Percentiles rank a stretch among this genome's conserved stretches.
These are phyloP conservation scores for Andrena marginata DNA, from an alignment of 2,888 invertebrate species.

Conservation along the genomic window DNA sequence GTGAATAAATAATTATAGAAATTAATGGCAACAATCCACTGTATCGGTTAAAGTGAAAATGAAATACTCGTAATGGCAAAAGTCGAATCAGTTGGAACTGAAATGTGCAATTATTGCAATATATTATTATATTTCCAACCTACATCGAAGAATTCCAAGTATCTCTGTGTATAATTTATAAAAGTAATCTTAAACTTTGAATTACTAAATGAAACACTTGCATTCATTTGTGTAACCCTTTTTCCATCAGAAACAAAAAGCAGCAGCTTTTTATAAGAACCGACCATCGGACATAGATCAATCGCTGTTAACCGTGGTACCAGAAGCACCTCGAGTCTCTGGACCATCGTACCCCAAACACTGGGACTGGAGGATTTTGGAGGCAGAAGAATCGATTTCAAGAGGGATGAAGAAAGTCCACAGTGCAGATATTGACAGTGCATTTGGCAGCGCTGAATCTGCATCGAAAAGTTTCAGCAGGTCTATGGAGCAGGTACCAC, in stretches of 20 bases:
- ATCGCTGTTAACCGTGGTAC: constrained; percentile 89
- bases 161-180: too few relatives aligned
- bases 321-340: constrained; percentile 93
- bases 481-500: constrained; percentile 63
- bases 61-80: background rate
- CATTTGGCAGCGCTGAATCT: constrained; percentile 79
- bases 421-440: constrained; percentile 84
- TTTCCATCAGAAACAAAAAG: constrained; percentile 91
- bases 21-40: background rate
- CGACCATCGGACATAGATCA: constrained; percentile 92
- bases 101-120: too few relatives aligned
- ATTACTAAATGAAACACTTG: background rate
- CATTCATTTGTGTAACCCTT: background rate
- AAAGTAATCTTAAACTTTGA: background rate
- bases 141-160: too few relatives aligned
- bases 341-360: constrained; percentile 89
- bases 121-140: too few relatives aligned
- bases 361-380: constrained; percentile 91
- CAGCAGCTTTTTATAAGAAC: constrained; percentile 92
- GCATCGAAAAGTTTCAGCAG: constrained; percentile 58
- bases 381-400: constrained; percentile 84
- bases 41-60: too few relatives aligned
- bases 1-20: constrained; percentile 12
- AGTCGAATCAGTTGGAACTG: background rate
- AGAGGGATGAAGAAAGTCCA: constrained; percentile 86